Conservation (phyloP, 2,888 invertebrate genomes). For the Oxycera nigricornis region DNA sequence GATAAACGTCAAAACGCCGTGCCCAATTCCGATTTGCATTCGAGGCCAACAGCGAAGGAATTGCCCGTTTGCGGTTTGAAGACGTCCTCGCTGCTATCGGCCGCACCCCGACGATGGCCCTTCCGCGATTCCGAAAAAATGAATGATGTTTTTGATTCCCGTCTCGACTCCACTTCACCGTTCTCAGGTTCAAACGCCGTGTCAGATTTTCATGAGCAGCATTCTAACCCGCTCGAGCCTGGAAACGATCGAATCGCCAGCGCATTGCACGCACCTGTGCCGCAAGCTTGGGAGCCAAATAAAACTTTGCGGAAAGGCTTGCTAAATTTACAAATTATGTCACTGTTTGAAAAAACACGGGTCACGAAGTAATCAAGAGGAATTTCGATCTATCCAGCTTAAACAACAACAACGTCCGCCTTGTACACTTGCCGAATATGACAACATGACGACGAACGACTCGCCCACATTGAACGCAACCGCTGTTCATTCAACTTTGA, state of each 20-base stretch:
- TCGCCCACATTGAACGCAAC: too few species aligned
- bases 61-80: neutral
- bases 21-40: neutral
- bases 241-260: neutral
- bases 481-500: too few species aligned
- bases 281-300: neutral
- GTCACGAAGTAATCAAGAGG: too few species aligned
- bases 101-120: conserved; percentile 28
- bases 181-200: conserved; percentile 12
- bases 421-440: too few species aligned
- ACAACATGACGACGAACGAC: too few species aligned
- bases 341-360: conserved; percentile 13
- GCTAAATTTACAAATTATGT: neutral
- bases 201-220: neutral
- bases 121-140: conserved; percentile 25
- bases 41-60: neutral
- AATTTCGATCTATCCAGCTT: too few species aligned
- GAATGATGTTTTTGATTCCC: conserved; percentile 12
- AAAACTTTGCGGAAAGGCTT: neutral
- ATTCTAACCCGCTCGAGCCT: neutral
- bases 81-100: conserved; percentile 15
- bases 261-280: neutral
- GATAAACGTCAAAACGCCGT: neutral
- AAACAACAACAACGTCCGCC: too few species aligned
- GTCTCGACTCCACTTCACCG: conserved; percentile 6